Evolutionary conservation across 2,888 invertebrate species (phyloP).

Genomic region (Archaeoteleia sp.): DNA sequence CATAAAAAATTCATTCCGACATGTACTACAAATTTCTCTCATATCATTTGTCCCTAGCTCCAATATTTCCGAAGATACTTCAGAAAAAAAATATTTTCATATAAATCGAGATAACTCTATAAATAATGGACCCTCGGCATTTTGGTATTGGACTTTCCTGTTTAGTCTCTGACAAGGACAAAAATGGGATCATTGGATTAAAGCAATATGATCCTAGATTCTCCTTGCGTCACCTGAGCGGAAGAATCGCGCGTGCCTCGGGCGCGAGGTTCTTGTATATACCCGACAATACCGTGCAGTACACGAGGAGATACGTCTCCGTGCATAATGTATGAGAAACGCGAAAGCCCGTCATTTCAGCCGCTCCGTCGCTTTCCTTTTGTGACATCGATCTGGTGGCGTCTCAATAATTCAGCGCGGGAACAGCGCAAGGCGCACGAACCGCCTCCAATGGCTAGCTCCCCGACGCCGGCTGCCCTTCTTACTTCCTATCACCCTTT

Average conservation of each 20-base stretch:
- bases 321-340: slow-evolving; percentile 72
- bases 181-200: slow-evolving; percentile 34
- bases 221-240: slow-evolving; percentile 14
- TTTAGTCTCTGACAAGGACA: too few relatives aligned
- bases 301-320: slow-evolving; percentile 64
- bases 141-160: too few relatives aligned
- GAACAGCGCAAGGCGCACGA: slow-evolving; percentile 70
- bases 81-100: too few relatives aligned
- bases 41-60: too few relatives aligned
- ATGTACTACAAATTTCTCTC: too few relatives aligned
- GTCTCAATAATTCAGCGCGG: slow-evolving; percentile 74
- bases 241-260: slow-evolving; percentile 28
- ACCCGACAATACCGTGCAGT: slow-evolving; percentile 61
- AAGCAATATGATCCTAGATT: slow-evolving; percentile 35
- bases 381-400: slow-evolving; percentile 73
- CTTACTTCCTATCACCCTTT: slow-evolving; percentile 54
- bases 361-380: slow-evolving; percentile 71
- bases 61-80: too few relatives aligned
- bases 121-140: too few relatives aligned
- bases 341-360: slow-evolving; percentile 74
- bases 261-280: slow-evolving; percentile 57
- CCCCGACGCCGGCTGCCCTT: slow-evolving; percentile 46
- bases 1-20: too few relatives aligned
- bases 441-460: slow-evolving; percentile 26
- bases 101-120: too few relatives aligned